phyloP scores from a whole-genome alignment of 2,797 vertebrate genomes.

The Protonibea diacanthus region DNA sequence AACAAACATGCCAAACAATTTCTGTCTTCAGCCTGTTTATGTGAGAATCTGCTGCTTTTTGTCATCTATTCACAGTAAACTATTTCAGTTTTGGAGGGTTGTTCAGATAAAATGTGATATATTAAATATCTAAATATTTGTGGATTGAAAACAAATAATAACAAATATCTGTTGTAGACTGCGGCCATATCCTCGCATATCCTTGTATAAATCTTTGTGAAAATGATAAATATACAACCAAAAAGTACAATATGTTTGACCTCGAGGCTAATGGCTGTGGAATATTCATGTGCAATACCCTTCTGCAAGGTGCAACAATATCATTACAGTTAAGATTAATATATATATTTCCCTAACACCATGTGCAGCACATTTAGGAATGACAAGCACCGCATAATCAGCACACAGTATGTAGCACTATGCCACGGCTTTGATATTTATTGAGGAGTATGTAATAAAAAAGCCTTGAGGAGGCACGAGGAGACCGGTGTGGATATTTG shows the following conservation, averaged over 20 bases:
- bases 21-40: background rate
- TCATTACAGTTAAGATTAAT: constrained; percentile 68
- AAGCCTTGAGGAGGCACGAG: constrained; percentile 59
- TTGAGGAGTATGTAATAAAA: constrained; percentile 69
- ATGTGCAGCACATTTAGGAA: constrained; percentile 67
- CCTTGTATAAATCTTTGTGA: constrained; percentile 34
- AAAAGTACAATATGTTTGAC: constrained; percentile 60
- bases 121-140: too few relatives aligned
- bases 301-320: constrained; percentile 55
- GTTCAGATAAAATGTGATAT: background rate
- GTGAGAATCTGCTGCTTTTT: background rate
- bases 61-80: background rate
- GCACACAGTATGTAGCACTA: constrained; percentile 60
- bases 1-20: background rate
- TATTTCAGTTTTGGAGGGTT: background rate
- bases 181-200: background rate
- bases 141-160: background rate
- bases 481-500: constrained; percentile 71
- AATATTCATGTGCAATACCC: constrained; percentile 67
- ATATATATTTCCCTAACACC: constrained; percentile 63
- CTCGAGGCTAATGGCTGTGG: constrained; percentile 51
- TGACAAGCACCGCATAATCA: constrained; percentile 73
- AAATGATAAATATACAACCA: constrained; percentile 59
- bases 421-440: constrained; percentile 76
- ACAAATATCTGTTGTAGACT: too few relatives aligned